phyloP scores from a whole-genome alignment of 2,113 vertebrate species.

The Jaculus jaculus region DNA sequence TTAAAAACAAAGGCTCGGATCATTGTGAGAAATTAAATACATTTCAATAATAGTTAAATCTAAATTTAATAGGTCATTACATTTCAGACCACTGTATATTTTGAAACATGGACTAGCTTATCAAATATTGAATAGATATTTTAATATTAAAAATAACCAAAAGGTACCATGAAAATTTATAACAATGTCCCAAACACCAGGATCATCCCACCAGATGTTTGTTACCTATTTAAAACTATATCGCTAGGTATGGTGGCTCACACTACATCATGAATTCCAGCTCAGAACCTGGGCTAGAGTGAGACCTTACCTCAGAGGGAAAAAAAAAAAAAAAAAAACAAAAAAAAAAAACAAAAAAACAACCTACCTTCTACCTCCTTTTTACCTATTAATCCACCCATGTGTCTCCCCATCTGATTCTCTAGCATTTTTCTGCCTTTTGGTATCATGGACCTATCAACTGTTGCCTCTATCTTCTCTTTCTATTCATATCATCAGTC shows the following conservation, averaged over 20 bases:
- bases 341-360: no score
- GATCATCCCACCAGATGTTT: not conserved
- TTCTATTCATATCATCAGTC: not conserved
- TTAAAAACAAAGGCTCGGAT: not conserved
- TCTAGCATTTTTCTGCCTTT: not conserved
- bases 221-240: not conserved
- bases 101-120: not conserved
- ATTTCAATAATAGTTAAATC: not conserved
- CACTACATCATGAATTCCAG: no score
- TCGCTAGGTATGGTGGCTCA: no score
- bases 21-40: not conserved
- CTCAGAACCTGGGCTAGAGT: no score
- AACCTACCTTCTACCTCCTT: not conserved
- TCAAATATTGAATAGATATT: not conserved
- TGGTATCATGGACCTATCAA: not conserved
- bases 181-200: not conserved
- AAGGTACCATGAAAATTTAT: no score
- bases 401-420: not conserved
- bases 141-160: not conserved
- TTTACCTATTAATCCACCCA: not conserved
- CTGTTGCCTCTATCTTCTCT: not conserved
- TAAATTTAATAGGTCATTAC: not conserved
- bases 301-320: no score
- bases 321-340: no score
- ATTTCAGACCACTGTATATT: constrained; percentile 40